Base-by-base conservation (phyloP, 2,888 invertebrate species). In the Cephus pulcher region DNA sequence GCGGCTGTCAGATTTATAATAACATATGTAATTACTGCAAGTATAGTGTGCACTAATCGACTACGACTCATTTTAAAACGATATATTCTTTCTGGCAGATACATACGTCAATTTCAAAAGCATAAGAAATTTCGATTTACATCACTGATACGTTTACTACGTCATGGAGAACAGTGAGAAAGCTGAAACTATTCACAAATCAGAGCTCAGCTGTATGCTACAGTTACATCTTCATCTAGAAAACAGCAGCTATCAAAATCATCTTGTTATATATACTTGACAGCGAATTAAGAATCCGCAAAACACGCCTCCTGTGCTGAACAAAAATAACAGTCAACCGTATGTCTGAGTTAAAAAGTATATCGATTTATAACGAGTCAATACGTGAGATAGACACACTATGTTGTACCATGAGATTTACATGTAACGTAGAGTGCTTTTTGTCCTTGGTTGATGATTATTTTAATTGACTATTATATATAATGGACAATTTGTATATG, bases 401-500 rank as follows among this genome's bases (percentile, higher is more conserved):
- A 73, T 56, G 37, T 76, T 69, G 35, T 73, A 76, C 69, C n/a
- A 76, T 77, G 73, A 74, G 35, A 76, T 56, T 76, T 78, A 73
- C 34, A 76, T 76, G 73, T 78, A 79, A 74, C 34, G 74, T 79
- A 76, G 79, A 79, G 74, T 76, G 79, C 79, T 79, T 79, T 69
- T 76, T 79, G 76, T 76, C 74, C 40, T 79, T 34, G 73, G 74
- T 79, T 79, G 32, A 74, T n/a, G 12, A 35, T 74, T 74, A 30
- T 71, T 71, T 69, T 33, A 69, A 23, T 35, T 34, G 23, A 32
- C 37, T 68, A 40, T 71, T 15, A 32, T 79, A 68, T 76, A 75
- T 32, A 30, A 75, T 35, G 68, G 68, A 71, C 56, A 76, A 78
- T 81, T 86, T 84, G 83, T 87, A 84, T 83, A 84, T 84, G 85